Evolutionary conservation across 2,888 invertebrate genomes (phyloP).

Genomic region (Unio pictorum): DNA sequence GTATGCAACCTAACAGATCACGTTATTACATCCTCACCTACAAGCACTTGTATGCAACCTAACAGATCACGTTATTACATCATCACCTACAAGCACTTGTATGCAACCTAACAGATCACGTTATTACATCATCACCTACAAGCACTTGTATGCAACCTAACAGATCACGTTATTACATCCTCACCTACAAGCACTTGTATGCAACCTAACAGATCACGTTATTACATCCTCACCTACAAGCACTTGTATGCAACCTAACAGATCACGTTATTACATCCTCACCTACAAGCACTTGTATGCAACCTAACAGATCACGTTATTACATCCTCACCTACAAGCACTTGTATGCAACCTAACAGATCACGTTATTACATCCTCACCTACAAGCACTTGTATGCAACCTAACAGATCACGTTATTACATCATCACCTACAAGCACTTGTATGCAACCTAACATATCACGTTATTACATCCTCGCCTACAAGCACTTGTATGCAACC

Average conservation of each 20-base stretch:
- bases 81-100: slow-evolving; percentile 51
- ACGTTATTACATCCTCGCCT: too few species aligned
- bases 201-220: slow-evolving; percentile 34
- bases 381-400: too few species aligned
- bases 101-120: slow-evolving; percentile 37
- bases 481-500: slow-evolving; percentile 52
- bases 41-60: slow-evolving; percentile 49
- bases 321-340: slow-evolving; percentile 49
- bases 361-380: too few species aligned
- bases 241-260: slow-evolving; percentile 50
- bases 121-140: slow-evolving; percentile 14
- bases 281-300: slow-evolving; percentile 43
- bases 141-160: slow-evolving; percentile 49
- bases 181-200: slow-evolving; percentile 53
- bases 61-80: slow-evolving; percentile 32
- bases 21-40: slow-evolving; percentile 46
- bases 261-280: slow-evolving; percentile 22
- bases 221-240: slow-evolving; percentile 41
- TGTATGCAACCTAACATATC: too few species aligned
- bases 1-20: slow-evolving; percentile 37
- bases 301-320: slow-evolving; percentile 35
- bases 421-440: too few species aligned
- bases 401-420: too few species aligned
- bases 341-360: slow-evolving; percentile 40
- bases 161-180: slow-evolving; percentile 40